Evolutionary conservation across 2,797 vertebrate genomes (phyloP), one percentile per base, ranked within the genome.

Genomic region (Lithobates pipiens): DNA sequence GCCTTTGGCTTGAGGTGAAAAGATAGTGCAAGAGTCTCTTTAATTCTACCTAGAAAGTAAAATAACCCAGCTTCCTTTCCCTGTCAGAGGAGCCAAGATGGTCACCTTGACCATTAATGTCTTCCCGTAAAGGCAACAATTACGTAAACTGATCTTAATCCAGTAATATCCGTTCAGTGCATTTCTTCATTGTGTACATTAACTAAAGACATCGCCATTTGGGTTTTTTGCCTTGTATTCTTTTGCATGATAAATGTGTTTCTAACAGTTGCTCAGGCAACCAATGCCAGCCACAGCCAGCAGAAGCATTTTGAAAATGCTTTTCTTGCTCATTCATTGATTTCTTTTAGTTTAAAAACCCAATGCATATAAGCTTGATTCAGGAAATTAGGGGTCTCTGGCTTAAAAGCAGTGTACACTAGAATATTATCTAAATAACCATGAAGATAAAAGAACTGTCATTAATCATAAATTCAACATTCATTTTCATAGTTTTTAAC

Each of bases 201-300:
- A 79, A 79, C 61, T 67, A 61, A 61, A 80, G 70, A 79, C 57
- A 69, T 50, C 2, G 50, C 34, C 76, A 61, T 50, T 72, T 32
- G 65, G 39, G 32, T 21, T 54, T 73, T 63, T 54, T 80, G 23
- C 42, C 70, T 70, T 54, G 29, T 39, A 65, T 57, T 69, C 71
- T 74, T 63, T 44, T 78, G 50, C 69, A 79, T 74, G 54, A 74
- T 70, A 79, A 78, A 85, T 69, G 65, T 29, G 44, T 76, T 80
- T 85, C 73, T 23, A 54, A 71, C 83, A 71, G 77, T 85, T 85
- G 77, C 84, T 70, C 18, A 75, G 84, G 77, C 77, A 85, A 85
- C 84, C 77, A 23, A 72, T 32, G 36, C 70, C 75, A 61, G 68
- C n/a, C 25, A 44, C 54, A 25, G 50, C 63, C 18, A 70, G 6